Base-by-base conservation (phyloP, 2,888 invertebrate genomes). In the Selenia dentaria region DNA sequence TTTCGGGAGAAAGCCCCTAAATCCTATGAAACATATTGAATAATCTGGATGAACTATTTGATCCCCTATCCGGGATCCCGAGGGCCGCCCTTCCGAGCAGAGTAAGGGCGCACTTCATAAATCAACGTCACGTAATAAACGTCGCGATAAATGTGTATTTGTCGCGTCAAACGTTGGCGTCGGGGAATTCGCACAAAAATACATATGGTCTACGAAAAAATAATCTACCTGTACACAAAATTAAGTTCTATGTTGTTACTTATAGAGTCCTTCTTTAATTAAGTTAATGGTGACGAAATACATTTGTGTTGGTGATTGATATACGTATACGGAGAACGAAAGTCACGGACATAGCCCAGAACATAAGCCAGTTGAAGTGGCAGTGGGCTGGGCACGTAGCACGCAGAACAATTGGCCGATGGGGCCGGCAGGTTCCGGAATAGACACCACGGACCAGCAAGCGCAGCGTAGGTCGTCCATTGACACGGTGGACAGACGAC, bases 141-240 rank as follows among this genome's bases (percentile, higher is more conserved):
- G 76, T 74, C 76, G 61, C 67, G 64, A 68, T 71, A 64, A 73
- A 72, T 70, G 69, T 74, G 59, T 74, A 75, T 76, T 75, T 75
- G 73, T 74, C 72, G 68, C 68, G 64, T 72, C 70, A 70, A 64
- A 65, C 63, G 63, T 40, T 52, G 54, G 38, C 68, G 59, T 57
- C 40, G 39, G 46, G 51, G 45, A 60, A 63, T 59, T 54, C 57
- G 53, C 50, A 49, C 52, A 52, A 62, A 67, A 63, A 54, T 49
- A 45, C 41, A 58, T n/a, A n/a, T 48, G 39, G n/a, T 35, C 12
- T 16, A 16, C 16, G 16, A 29, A 37, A 35, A 20, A 46, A 57
- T n/a, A n/a, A 42, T 62, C 57, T 51, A 42, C 8, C 26, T 0
- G 0, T 24, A 34, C 1, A 6, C 34, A 12, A 47, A 47, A 28